Conservation (phyloP, 35 echinoderm and acorn worm genomes). For the Heliocidaris erythrogramma region DNA sequence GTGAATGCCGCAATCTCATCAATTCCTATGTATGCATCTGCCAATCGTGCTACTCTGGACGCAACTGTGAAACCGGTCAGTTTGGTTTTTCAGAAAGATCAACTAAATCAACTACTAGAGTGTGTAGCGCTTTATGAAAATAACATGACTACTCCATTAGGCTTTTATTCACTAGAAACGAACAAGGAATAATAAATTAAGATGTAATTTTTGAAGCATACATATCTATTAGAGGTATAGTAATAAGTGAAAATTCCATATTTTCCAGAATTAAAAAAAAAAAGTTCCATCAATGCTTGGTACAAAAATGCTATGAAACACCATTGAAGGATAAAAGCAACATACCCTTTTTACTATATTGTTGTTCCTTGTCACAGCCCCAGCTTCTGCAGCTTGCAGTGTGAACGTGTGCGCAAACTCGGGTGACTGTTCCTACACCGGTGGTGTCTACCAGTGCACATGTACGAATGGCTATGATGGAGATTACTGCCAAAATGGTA, state of each 20-base stretch:
- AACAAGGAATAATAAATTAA: background rate
- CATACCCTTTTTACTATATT: background rate
- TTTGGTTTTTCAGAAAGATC: background rate
- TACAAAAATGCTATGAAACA: too few relatives aligned
- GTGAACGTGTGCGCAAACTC: constrained; percentile 22
- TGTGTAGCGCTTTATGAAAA: background rate
- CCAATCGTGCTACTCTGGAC: constrained; percentile 45
- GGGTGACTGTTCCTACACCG: background rate
- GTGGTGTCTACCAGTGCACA: constrained; percentile 4
- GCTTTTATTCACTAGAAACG: too few relatives aligned
- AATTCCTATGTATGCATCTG: constrained; percentile 70
- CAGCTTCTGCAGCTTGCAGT: background rate
- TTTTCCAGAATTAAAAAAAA: too few relatives aligned
- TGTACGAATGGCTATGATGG: constrained; percentile 27
- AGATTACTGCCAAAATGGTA: constrained; percentile 50
- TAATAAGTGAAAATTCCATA: too few relatives aligned
- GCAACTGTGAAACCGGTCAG: constrained; percentile 56
- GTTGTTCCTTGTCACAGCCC: background rate
- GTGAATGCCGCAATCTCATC: constrained; percentile 53
- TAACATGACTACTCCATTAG: background rate
- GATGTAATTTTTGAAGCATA: background rate
- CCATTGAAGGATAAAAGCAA: too few relatives aligned
- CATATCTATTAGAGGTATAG: too few relatives aligned
- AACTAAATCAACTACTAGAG: background rate
- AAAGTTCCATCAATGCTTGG: too few relatives aligned